Percentiles rank a stretch among this genome's conserved stretches.
phyloP scores from a whole-genome alignment of 30 jellyfish, hydroid and myxozoan genomes.

The Hydractinia echinata region DNA sequence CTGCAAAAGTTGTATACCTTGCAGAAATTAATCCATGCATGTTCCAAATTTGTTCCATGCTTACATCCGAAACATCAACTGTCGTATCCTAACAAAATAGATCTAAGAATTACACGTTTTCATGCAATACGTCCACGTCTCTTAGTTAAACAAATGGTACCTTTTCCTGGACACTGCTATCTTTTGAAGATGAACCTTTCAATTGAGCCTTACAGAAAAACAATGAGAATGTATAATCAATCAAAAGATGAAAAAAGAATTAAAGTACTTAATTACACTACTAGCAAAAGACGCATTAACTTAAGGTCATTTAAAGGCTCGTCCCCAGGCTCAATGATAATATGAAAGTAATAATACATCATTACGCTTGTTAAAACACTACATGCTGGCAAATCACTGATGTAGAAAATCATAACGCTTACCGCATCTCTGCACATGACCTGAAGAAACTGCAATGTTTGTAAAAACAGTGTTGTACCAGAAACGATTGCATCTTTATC shows the following conservation, averaged over 20 bases:
- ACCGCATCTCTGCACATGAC: conserved; percentile 89
- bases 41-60: conserved; percentile 80
- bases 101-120: neutral
- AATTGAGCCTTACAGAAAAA: no score
- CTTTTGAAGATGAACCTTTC: conserved; percentile 19
- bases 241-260: no score
- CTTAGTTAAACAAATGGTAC: neutral
- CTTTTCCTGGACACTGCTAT: conserved; percentile 9
- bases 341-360: no score
- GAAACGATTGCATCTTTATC: conserved; percentile 38
- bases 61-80: conserved; percentile 64
- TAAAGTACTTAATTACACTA: no score
- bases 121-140: no score
- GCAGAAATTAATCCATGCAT: conserved; percentile 6
- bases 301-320: no score
- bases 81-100: conserved; percentile 49
- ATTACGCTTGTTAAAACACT: no score
- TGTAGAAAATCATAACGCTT: neutral
- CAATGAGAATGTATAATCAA: no score
- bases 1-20: neutral
- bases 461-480: conserved; percentile 53
- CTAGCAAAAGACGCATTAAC: no score
- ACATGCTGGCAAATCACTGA: no score
- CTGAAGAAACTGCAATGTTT: conserved; percentile 52
- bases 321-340: no score